These are phyloP conservation scores for Branchinecta lindahli DNA, from an alignment of 1,140 invertebrate species.

Conservation along the genomic window DNA sequence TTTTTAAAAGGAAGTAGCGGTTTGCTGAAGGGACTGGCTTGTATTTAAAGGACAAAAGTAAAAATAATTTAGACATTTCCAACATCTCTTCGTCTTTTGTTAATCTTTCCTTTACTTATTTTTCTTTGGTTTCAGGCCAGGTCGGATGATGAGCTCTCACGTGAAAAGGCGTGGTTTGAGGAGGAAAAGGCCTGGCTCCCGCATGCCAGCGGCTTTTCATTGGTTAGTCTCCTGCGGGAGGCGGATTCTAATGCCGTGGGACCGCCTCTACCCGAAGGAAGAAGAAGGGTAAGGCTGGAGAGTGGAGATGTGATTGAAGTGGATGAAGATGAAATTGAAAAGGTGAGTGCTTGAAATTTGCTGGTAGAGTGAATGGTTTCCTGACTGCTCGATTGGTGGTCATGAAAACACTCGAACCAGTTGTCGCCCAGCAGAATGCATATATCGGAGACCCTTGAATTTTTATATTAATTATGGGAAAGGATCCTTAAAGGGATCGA, in stretches of 20 bases:
- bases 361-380: no score
- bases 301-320: slow-evolving; percentile 62
- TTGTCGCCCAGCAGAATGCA: no score
- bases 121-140: slow-evolving; percentile 45
- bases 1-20: no score
- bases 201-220: slow-evolving; percentile 73
- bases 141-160: slow-evolving; percentile 59
- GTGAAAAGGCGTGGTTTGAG: slow-evolving; percentile 60
- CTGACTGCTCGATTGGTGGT: no score
- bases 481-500: no score
- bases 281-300: slow-evolving; percentile 55
- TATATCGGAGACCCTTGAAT: no score
- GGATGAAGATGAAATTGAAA: slow-evolving; percentile 84
- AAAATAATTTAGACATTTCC: no score
- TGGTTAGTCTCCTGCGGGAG: slow-evolving; percentile 42
- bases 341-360: slow-evolving; percentile 35
- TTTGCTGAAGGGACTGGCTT: no score
- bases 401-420: no score
- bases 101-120: not conserved
- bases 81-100: no score
- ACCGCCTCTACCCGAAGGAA: slow-evolving; percentile 38
- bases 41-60: no score
- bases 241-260: slow-evolving; percentile 24
- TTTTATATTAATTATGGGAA: no score
- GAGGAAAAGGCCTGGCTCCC: slow-evolving; percentile 73